These are phyloP conservation scores for Eclectus roratus DNA, from an alignment of 2,113 vertebrate genomes.

Conservation along the genomic window DNA sequence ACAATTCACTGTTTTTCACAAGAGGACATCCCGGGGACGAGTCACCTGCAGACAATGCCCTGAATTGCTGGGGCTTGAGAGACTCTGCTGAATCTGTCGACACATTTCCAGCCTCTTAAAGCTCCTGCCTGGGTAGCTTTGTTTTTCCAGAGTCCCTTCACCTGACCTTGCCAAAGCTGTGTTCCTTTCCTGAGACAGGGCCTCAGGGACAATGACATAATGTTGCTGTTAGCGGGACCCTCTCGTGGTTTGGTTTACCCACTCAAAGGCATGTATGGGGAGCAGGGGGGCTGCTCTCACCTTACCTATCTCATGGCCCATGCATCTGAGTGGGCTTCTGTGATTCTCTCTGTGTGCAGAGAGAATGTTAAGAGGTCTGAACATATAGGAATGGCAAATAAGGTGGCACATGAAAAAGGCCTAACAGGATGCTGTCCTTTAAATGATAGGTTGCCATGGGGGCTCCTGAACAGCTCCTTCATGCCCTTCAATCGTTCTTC, in stretches of 20 bases:
- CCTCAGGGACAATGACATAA: background rate
- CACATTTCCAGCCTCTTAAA: background rate
- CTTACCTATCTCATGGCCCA: background rate
- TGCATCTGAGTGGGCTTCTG: background rate
- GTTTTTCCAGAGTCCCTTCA: background rate
- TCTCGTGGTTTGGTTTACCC: background rate
- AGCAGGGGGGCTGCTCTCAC: background rate
- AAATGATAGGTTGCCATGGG: background rate
- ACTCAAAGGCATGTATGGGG: background rate
- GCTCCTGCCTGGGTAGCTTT: background rate
- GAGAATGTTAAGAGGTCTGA: background rate
- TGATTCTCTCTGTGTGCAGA: background rate
- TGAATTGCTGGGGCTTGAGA: background rate
- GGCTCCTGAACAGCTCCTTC: background rate
- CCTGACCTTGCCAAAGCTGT: background rate
- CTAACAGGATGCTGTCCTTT: background rate
- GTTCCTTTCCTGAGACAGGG: background rate
- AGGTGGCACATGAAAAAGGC: accelerated
- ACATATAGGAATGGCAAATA: background rate
- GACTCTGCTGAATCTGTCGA: background rate
- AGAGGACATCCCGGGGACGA: background rate
- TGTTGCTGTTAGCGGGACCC: background rate
- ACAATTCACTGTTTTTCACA: background rate
- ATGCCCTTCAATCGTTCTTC: background rate
- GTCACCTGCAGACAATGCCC: background rate